Base-by-base conservation (phyloP, 2,888 invertebrate genomes). In the Tachystola acroxantha region DNA sequence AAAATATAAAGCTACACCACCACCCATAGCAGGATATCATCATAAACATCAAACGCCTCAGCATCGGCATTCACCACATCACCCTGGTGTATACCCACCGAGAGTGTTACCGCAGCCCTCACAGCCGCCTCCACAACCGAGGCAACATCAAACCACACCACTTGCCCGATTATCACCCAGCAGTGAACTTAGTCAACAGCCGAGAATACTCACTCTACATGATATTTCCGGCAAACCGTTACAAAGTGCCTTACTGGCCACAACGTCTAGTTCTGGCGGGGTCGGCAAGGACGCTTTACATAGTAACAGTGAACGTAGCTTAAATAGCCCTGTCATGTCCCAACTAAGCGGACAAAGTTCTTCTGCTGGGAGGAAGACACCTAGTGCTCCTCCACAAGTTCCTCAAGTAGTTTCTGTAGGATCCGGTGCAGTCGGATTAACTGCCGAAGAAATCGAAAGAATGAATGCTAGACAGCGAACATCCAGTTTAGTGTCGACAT, bases 181-280 rank as follows among this genome's bases (percentile, higher is more conserved):
- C 62, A 96, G 96, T 56, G 97, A 97, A 73, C 80, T 97, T 46
- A 96, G 96, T 51, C 96, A 96, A 66, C 96, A 96, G 57, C 96
- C 97, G 0, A 88, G 97, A 48, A 97, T 97, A 57, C 82, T 97
- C n/a, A 97, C 97, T 0, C 84, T 97, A 22, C 95, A 96, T 72
- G 97, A 97, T 66, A 96, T 97, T 62, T 96, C 96, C 45, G 97
- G 97, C 0, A 96, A 96, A 64, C 96, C 96, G 0, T 74, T 96
- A 32, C 96, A 96, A 68, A 95, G 94, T 53, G 96, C 96, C 0
- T 82, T 97, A 9, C 77, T 97, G 40, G 96, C 96, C 3, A 96
- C 96, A 3, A 95, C 96, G 1, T 96, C 95, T 2, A 94, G 95
- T 57, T 95, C 95, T 0, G 95, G 95, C 1, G 94, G 94, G 2